Evolutionary conservation across 2,888 invertebrate species (phyloP).

Genomic region (Mesochorus sp.): DNA sequence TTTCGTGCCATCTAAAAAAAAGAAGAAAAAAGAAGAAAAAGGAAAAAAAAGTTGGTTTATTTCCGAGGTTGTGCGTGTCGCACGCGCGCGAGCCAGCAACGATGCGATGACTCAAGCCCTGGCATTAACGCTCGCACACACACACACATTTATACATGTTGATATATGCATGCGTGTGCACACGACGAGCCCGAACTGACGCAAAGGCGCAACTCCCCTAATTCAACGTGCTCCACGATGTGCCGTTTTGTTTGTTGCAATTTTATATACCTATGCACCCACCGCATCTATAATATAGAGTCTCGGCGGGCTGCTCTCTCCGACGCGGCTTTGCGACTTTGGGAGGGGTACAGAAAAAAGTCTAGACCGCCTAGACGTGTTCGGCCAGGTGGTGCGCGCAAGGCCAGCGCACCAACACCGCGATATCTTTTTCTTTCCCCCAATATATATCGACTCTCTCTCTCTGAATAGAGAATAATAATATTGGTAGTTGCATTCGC

Average conservation of each 20-base stretch:
- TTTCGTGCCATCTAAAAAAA: neutral
- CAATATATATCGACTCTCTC: constrained; percentile 37
- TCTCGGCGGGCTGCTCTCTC: no score
- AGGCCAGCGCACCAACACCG: constrained; percentile 58
- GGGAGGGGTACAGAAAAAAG: constrained; percentile 63
- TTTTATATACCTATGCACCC: neutral
- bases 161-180: neutral
- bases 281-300: no score
- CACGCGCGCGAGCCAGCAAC: constrained; percentile 48
- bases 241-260: no score
- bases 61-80: constrained; percentile 51
- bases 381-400: constrained; percentile 72
- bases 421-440: neutral
- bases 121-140: constrained; percentile 35
- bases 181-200: neutral
- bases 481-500: constrained; percentile 9
- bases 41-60: constrained; percentile 9
- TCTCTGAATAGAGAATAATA: constrained; percentile 30
- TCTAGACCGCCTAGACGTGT: constrained; percentile 67
- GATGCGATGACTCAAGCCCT: constrained; percentile 53
- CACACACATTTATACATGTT: neutral
- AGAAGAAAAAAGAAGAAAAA: neutral
- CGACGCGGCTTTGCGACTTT: constrained; percentile 56
- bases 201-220: neutral
- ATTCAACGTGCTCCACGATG: neutral